Conservation (phyloP, 2,113 vertebrate species). For the Stegostoma tigrinum region DNA sequence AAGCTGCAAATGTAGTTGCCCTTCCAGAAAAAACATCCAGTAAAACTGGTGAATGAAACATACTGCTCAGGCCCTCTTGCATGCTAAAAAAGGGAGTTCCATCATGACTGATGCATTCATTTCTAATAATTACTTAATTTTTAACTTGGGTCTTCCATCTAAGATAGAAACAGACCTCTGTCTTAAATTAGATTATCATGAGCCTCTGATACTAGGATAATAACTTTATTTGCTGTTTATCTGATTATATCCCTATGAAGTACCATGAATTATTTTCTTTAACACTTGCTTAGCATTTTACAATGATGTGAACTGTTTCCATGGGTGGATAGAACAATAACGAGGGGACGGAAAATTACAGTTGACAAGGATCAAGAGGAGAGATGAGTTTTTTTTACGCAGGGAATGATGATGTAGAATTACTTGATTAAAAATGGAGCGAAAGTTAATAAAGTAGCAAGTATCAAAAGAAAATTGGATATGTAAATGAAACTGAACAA, state of each 20-base stretch:
- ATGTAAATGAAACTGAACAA: no score
- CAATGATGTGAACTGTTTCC: neutral
- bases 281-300: no score
- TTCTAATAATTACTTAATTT: no score
- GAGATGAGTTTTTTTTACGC: neutral
- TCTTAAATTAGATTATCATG: neutral
- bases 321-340: neutral
- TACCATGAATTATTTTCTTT: neutral
- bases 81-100: no score
- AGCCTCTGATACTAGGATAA: neutral
- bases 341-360: neutral
- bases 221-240: neutral
- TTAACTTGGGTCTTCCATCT: no score
- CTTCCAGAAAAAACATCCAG: no score
- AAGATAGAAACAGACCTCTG: neutral
- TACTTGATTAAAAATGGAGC: no score
- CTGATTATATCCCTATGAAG: neutral
- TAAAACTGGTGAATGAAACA: no score
- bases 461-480: no score
- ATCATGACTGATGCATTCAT: no score
- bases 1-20: neutral
- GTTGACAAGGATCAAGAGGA: neutral
- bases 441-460: no score
- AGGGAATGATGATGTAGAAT: neutral
- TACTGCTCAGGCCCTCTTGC: no score